A percentile compares a stretch with the other conserved stretches of the same genome.
These are phyloP conservation scores for Ophioninae sp. DNA, from an alignment of 2,888 invertebrate species.

Conservation along the genomic window DNA sequence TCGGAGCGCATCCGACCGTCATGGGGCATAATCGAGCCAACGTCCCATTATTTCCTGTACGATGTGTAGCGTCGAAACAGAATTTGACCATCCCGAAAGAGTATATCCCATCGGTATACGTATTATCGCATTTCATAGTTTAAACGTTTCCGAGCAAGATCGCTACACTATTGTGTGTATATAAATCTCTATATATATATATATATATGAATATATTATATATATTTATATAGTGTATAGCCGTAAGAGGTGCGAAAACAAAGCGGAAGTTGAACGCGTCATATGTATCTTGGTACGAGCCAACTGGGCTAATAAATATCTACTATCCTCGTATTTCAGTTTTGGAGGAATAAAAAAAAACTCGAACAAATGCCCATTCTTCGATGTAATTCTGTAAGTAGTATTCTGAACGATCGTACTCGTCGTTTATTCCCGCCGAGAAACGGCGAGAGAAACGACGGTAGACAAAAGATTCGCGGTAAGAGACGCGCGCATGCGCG, in stretches of 20 bases:
- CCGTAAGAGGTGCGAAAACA: not conserved
- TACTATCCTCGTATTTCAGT: not conserved
- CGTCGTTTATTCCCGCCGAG: not conserved
- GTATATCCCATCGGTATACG: not conserved
- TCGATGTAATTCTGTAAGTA: not conserved
- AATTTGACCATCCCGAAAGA: not conserved
- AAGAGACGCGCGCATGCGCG: not conserved
- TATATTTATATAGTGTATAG: not conserved
- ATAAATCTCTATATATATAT: not conserved
- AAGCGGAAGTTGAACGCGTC: not conserved
- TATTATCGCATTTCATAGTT: conserved; percentile 1
- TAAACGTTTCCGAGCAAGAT: not conserved
- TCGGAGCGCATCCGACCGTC: not conserved
- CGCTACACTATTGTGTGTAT: not conserved
- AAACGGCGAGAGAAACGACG: not conserved
- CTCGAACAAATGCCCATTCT: not conserved
- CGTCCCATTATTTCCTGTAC: too few relatives aligned
- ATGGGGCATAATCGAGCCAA: not conserved
- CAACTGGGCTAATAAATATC: not conserved
- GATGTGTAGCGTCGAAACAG: too few relatives aligned
- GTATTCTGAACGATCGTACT: not conserved
- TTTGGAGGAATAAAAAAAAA: not conserved
- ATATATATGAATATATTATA: not conserved
- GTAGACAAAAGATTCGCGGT: not conserved
- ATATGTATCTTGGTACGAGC: not conserved